These are phyloP conservation scores for Siniperca undulata DNA, from an alignment of 2,797 vertebrate species.

Conservation along the genomic window DNA sequence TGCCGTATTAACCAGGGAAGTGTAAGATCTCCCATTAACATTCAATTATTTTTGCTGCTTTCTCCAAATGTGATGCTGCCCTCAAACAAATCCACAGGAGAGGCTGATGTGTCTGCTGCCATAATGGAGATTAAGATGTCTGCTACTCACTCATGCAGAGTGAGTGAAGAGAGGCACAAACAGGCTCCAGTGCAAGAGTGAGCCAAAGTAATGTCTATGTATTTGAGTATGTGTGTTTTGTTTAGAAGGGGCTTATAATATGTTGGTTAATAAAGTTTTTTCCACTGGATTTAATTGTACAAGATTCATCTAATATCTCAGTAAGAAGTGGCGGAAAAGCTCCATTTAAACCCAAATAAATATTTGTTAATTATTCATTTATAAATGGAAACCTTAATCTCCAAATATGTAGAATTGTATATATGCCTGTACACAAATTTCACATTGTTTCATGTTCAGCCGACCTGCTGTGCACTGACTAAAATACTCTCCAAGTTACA, in stretches of 20 bases:
- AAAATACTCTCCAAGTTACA: no score
- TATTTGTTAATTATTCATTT: no score
- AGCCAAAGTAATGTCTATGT: constrained; percentile 1
- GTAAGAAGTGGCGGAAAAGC: fast-evolving
- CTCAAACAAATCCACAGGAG: constrained; percentile 54
- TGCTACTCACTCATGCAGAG: constrained; percentile 68
- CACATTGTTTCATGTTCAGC: no score
- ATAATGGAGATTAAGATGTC: constrained; percentile 78
- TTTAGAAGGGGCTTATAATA: neutral
- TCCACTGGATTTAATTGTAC: neutral
- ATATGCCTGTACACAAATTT: no score
- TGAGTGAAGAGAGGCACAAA: constrained; percentile 46
- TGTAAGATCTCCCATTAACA: constrained; percentile 19
- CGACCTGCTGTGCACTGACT: no score
- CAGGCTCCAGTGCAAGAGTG: constrained; percentile 23
- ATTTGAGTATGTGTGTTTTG: constrained; percentile 14
- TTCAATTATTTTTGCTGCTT: constrained; percentile 30
- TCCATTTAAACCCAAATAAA: no score
- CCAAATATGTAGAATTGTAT: neutral
- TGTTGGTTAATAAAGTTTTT: neutral
- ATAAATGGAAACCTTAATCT: neutral
- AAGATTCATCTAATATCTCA: neutral
- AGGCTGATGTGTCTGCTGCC: constrained; percentile 50
- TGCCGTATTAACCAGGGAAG: neutral
- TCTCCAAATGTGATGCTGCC: constrained; percentile 23